Evolutionary conservation across 1,140 invertebrate species (phyloP).

Genomic region (Pogonognathellus flavescens): DNA sequence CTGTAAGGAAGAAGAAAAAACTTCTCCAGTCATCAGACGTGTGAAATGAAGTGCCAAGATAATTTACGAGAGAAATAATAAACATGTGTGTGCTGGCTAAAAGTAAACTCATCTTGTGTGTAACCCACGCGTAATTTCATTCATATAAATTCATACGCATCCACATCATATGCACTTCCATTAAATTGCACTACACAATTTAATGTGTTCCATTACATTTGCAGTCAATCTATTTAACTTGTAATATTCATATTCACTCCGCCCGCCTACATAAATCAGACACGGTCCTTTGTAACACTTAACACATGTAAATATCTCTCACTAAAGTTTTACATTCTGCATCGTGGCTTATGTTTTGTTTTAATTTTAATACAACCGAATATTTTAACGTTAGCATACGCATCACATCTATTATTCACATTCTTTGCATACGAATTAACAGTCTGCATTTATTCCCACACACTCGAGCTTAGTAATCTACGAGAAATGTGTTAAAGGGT

Average conservation of each 20-base stretch:
- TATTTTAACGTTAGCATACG: too few relatives aligned
- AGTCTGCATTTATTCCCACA: too few relatives aligned
- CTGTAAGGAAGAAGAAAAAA: conserved; percentile 28
- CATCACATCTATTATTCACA: too few relatives aligned
- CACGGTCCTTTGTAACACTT: conserved; percentile 3
- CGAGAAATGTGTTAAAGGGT: too few relatives aligned
- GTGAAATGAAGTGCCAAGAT: conserved; percentile 54
- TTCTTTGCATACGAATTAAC: too few relatives aligned
- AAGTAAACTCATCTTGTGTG: conserved; percentile 6
- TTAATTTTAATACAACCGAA: too few relatives aligned
- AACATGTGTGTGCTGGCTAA: conserved; percentile 39
- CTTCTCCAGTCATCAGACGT: conserved; percentile 45
- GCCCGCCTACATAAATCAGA: conserved; percentile 11
- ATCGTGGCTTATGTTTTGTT: too few relatives aligned
- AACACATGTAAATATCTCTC: not conserved
- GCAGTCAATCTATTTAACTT: conserved; percentile 17
- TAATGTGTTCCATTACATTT: conserved; percentile 8
- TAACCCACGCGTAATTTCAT: conserved; percentile 19
- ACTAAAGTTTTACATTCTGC: too few relatives aligned
- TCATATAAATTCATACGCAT: conserved; percentile 30
- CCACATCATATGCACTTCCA: not conserved
- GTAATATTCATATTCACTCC: not conserved
- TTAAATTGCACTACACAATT: not conserved
- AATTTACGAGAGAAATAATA: conserved; percentile 55
- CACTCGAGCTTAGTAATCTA: too few relatives aligned